A percentile compares a stretch with the other conserved stretches of the same genome.
Evolutionary conservation across 2,888 invertebrate genomes (phyloP).

Genomic region (Lydus trimaculatus): DNA sequence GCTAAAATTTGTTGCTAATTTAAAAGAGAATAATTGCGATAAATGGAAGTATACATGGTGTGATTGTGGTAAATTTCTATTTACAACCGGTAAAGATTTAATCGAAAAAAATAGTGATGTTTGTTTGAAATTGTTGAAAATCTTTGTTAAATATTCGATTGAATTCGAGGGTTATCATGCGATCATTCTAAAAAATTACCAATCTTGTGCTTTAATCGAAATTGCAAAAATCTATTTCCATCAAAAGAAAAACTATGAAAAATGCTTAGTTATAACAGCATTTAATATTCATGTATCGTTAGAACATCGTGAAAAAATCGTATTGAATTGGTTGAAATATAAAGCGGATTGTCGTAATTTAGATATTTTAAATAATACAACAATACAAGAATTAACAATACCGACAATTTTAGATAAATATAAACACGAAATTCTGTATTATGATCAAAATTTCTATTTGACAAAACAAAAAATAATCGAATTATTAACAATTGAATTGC

Average conservation of each 20-base stretch:
- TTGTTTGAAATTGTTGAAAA: conserved; percentile 8
- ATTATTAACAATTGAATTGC: conserved; percentile 16
- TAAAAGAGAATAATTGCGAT: conserved; percentile 4
- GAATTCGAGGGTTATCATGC: conserved; percentile 12
- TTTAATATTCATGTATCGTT: neutral
- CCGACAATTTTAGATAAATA: conserved; percentile 3
- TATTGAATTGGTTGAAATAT: conserved; percentile 7
- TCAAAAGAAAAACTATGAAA: conserved; percentile 12
- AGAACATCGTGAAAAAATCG: neutral
- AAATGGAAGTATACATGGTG: conserved; percentile 17
- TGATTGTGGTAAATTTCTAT: conserved; percentile 8
- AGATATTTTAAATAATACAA: neutral
- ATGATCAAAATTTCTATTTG: neutral
- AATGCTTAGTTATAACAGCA: neutral
- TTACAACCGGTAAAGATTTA: conserved; percentile 10
- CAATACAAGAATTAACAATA: conserved; percentile 15
- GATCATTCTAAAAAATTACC: neutral
- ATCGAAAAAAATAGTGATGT: neutral
- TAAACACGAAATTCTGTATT: neutral
- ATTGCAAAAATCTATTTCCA: conserved; percentile 11
- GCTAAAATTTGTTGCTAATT: neutral
- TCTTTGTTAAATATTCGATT: neutral
- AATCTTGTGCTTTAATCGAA: neutral
- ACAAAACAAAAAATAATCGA: conserved; percentile 11
- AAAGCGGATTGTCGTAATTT: conserved; percentile 12